Conservation (phyloP, 2,888 invertebrate genomes). For the Dorcus hopei region DNA sequence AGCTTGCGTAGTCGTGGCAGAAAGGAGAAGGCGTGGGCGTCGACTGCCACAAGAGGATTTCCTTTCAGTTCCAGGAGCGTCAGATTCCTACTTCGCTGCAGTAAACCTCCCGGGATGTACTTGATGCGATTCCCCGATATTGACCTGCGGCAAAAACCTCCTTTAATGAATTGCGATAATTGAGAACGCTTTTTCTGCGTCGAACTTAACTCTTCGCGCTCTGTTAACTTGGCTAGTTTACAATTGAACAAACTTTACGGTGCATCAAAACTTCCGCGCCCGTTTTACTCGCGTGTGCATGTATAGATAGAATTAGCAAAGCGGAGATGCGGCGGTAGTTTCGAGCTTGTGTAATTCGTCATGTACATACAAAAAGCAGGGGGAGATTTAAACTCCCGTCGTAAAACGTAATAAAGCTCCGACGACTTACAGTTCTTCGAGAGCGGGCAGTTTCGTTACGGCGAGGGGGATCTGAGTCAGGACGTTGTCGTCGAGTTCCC, state of each 20-base stretch:
- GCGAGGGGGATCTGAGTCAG: constrained; percentile 74
- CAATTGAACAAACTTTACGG: too few relatives aligned
- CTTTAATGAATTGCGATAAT: too few relatives aligned
- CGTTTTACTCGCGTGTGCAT: too few relatives aligned
- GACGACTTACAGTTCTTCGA: constrained; percentile 82
- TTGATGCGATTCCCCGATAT: constrained; percentile 80
- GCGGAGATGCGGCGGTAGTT: too few relatives aligned
- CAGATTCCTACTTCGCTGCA: constrained; percentile 67
- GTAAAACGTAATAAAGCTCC: constrained; percentile 17
- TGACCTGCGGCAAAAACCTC: constrained; percentile 56
- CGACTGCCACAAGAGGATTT: constrained; percentile 73
- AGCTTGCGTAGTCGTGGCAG: constrained; percentile 76
- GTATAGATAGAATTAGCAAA: too few relatives aligned
- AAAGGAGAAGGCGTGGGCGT: constrained; percentile 68
- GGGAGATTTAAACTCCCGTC: neutral
- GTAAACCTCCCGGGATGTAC: constrained; percentile 66
- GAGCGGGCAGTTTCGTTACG: constrained; percentile 67
- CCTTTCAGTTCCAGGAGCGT: constrained; percentile 77
- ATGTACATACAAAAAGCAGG: too few relatives aligned
- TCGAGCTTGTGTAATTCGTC: too few relatives aligned
- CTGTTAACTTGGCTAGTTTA: too few relatives aligned
- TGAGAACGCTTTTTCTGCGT: too few relatives aligned
- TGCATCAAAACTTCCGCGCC: too few relatives aligned
- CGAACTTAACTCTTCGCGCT: too few relatives aligned
- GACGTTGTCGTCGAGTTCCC: constrained; percentile 74